These are phyloP conservation scores for Morpho helenor DNA, from an alignment of 2,888 invertebrate species.

Conservation along the genomic window DNA sequence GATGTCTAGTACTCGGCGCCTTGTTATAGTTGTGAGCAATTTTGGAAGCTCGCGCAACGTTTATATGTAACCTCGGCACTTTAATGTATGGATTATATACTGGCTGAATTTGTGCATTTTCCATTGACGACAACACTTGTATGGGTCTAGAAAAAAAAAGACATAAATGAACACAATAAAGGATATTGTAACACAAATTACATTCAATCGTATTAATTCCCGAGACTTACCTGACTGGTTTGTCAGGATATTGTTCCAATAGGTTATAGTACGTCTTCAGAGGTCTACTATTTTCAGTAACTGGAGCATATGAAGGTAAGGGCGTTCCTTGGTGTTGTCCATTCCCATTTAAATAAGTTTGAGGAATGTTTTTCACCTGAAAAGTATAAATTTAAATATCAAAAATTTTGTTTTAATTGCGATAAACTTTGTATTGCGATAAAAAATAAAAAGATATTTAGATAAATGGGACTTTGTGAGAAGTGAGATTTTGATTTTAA, in stretches of 20 bases:
- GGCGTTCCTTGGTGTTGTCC: background rate
- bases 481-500: background rate
- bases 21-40: slow-evolving; percentile 27
- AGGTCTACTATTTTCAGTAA: background rate
- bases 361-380: background rate
- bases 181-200: too few relatives aligned
- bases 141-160: slow-evolving; percentile 14
- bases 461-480: too few relatives aligned
- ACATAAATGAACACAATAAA: too few relatives aligned
- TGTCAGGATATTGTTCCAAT: background rate
- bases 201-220: too few relatives aligned
- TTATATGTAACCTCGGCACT: slow-evolving; percentile 32
- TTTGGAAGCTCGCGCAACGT: slow-evolving; percentile 35
- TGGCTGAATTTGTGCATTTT: slow-evolving; percentile 24
- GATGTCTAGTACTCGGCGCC: slow-evolving; percentile 15
- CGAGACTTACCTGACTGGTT: slow-evolving; percentile 7
- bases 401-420: too few relatives aligned
- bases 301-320: background rate
- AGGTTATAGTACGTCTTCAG: background rate
- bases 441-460: too few relatives aligned
- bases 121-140: slow-evolving; percentile 15
- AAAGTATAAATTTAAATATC: background rate
- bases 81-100: slow-evolving; percentile 24
- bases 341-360: background rate
- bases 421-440: too few relatives aligned